Evolutionary conservation across 2,888 invertebrate genomes (phyloP), one percentile per base, ranked within the genome.

Genomic region (Branchellion lobata): DNA sequence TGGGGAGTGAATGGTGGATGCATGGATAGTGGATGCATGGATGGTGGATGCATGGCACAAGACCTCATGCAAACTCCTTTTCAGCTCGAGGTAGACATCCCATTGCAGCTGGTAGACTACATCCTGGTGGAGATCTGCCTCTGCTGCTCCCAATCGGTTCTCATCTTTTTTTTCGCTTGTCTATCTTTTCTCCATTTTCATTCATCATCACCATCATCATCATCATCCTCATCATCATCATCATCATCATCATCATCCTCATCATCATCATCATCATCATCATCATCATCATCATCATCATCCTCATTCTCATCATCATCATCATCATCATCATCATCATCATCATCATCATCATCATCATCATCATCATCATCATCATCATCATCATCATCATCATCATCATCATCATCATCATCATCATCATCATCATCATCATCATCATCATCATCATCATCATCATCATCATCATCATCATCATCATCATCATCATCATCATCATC

Each of bases 71-170:
- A n/a, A n/a, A n/a, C n/a, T n/a, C n/a, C n/a, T n/a, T n/a, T n/a
- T n/a, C n/a, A 57, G 61, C 24, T 57, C 3, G 61, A 57, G 61
- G 61, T 57, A 57, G 61, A 57, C 24, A 57, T 97, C 87, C 95
- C 95, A 0, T 90, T 99, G 79, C 98, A 99, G 88, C 90, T 96
- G 76, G 92, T 98, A 34, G 96, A 97, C 87, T 94, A 95, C 86
- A 88, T 90, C 79, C 89, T 91, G 85, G 84, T 90, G 71, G 90
- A 90, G 81, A 87, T 90, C 18, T 89, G 89, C 83, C 87, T 88
- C 1, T 85, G 87, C 90, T 80, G 91, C 1, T 83, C 86, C 24
- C 81, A 85, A 11, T 84, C 86, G 24, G 87, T 87, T 82, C 31
- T 75, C 33, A 11, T 8, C 24, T n/a, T 2, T 29, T 21, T 3